Conservation (phyloP, 1,140 invertebrate genomes). For the Pachyrhynchus sulphureomaculatus region DNA sequence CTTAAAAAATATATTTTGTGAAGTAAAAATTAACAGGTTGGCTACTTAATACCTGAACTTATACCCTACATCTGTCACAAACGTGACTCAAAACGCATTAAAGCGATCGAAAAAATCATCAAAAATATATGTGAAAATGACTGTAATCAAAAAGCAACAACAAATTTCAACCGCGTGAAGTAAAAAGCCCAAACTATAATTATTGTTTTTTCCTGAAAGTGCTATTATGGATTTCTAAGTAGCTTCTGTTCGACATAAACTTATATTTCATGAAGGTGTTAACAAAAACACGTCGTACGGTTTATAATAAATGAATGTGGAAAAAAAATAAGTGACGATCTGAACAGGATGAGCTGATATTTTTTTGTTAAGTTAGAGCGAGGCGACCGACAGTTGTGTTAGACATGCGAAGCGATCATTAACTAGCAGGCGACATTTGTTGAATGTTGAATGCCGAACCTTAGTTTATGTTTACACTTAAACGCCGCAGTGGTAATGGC, state of each 20-base stretch:
- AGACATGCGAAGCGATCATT: constrained; percentile 21
- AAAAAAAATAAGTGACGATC: constrained; percentile 6
- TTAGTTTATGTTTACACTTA: constrained; percentile 26
- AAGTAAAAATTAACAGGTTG: too few species aligned
- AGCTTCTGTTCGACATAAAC: not conserved
- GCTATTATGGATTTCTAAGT: constrained; percentile 13
- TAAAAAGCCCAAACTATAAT: constrained; percentile 9
- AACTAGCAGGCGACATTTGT: constrained; percentile 17
- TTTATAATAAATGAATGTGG: constrained; percentile 10
- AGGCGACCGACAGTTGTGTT: not conserved
- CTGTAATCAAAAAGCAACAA: constrained; percentile 13
- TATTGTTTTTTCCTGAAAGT: constrained; percentile 4
- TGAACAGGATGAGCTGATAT: constrained; percentile 15
- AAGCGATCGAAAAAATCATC: too few species aligned
- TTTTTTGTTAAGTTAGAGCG: not conserved
- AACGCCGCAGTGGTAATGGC: constrained; percentile 20
- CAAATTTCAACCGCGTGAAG: constrained; percentile 8
- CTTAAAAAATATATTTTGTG: too few species aligned
- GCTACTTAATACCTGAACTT: too few species aligned
- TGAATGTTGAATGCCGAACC: constrained; percentile 16
- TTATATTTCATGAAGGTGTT: constrained; percentile 8
- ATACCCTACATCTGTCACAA: too few species aligned
- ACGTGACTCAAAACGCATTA: too few species aligned
- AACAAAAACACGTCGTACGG: constrained; percentile 16
- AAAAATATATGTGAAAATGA: constrained; percentile 16